Conservation (phyloP, 1,140 invertebrate genomes). For the Apis dorsata region DNA sequence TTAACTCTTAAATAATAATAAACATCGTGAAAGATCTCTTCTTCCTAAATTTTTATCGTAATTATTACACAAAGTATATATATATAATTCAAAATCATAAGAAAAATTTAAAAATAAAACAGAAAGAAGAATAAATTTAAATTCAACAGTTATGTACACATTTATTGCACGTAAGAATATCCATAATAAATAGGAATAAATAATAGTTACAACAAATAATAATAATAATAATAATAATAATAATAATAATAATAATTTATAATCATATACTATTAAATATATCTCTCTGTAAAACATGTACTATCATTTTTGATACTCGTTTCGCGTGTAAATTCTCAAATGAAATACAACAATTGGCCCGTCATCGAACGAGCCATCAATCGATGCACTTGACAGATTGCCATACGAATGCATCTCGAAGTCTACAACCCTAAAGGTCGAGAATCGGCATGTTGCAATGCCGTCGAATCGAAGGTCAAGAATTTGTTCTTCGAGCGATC, state of each 20-base stretch:
- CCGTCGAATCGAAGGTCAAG: background rate
- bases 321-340: conserved; percentile 1
- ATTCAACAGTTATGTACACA: conserved; percentile 50
- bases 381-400: conserved; percentile 11
- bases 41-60: too few relatives aligned
- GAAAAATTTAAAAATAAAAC: background rate
- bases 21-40: too few relatives aligned
- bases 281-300: conserved; percentile 32
- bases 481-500: conserved; percentile 15
- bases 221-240: conserved; percentile 17
- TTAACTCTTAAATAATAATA: too few relatives aligned
- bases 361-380: background rate
- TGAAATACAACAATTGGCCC: conserved; percentile 22
- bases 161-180: conserved; percentile 54
- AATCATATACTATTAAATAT: conserved; percentile 40
- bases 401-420: conserved; percentile 10
- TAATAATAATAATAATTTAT: conserved; percentile 37
- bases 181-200: conserved; percentile 56
- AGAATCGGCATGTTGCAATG: background rate
- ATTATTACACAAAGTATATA: too few relatives aligned
- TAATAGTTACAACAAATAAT: conserved; percentile 18
- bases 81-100: too few relatives aligned
- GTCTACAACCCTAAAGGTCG: conserved; percentile 1
- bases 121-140: background rate
- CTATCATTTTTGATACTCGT: conserved; percentile 38